Conservation (phyloP, 2,797 vertebrate genomes). For the Nyctalus aviator region DNA sequence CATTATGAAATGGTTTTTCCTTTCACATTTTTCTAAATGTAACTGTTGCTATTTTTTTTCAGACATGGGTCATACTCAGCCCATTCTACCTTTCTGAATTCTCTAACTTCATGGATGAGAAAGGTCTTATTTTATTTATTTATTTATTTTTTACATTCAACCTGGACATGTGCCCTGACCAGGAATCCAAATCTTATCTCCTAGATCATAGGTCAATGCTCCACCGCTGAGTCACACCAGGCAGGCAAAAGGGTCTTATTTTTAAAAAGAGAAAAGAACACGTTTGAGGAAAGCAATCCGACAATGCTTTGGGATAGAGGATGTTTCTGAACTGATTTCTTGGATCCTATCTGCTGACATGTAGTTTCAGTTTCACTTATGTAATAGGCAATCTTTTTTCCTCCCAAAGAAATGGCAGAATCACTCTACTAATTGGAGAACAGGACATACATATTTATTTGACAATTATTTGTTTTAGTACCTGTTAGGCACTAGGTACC, state of each 20-base stretch:
- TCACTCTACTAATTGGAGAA: not conserved
- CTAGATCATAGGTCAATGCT: not conserved
- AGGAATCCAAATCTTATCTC: not conserved
- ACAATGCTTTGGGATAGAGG: not conserved
- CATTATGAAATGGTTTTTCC: conserved; percentile 33
- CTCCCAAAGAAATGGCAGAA: not conserved
- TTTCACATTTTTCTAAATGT: conserved; percentile 10
- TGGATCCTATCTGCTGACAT: not conserved
- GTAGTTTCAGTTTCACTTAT: not conserved
- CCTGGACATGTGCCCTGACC: too few species aligned
- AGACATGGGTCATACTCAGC: not conserved
- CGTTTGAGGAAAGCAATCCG: not conserved
- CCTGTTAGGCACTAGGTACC: not conserved
- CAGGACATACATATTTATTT: not conserved
- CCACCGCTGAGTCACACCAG: not conserved
- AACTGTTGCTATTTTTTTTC: not conserved
- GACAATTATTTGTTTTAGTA: not conserved
- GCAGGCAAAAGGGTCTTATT: conserved; percentile 1
- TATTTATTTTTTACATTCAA: not conserved
- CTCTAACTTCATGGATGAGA: not conserved
- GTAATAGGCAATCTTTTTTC: not conserved
- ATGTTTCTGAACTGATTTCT: not conserved
- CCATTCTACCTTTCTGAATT: not conserved
- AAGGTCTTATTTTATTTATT: not conserved
- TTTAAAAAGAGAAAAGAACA: not conserved